Evolutionary conservation across 2,888 invertebrate genomes (phyloP), one percentile per base, ranked within the genome.

Genomic region (Electrophaes corylata): DNA sequence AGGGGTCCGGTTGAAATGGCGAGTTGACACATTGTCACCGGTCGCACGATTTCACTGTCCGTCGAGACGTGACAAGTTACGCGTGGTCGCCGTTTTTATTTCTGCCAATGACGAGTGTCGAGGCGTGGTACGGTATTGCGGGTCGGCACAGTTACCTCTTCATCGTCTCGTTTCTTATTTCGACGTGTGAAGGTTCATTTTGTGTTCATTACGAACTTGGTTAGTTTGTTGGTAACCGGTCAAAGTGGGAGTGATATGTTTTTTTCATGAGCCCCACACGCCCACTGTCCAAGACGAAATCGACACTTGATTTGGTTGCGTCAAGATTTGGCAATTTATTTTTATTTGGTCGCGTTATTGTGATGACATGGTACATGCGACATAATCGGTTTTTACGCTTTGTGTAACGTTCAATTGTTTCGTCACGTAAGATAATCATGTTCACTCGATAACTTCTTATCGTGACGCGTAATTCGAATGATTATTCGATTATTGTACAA

Each of bases 41-140:
- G 82, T 79, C 82, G 85, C 90, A 89, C 90, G 90, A 90, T 89
- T 87, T 88, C 88, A 79, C 88, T 87, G 89, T 84, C 88, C 89
- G 84, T 73, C 84, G 79, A 84, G 82, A 88, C 89, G 91, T 90
- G 91, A 91, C 90, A 83, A 84, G 90, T 86, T 89, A 91, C 91
- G 91, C 90, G 90, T 88, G 87, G 88, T 85, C 83, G 87, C 84
- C 84, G 89, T 91, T 91, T 91, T 91, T 91, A 91, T 91, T 90
- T 91, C 91, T 91, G 91, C 91, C 91, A 91, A 91, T 91, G 91
- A 90, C 90, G 86, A 83, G 88, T 88, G 88, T 83, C 83, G 90
- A 90, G 91, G 91, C 91, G 91, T 90, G 91, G 91, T 91, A 78
- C 81, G 79, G 76, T 84, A 78, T 75, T 81, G 80, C 77, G 77